Evolutionary conservation across 2,113 vertebrate genomes (phyloP), one percentile per base, ranked within the genome.

Genomic region (Plectropomus leopardus): DNA sequence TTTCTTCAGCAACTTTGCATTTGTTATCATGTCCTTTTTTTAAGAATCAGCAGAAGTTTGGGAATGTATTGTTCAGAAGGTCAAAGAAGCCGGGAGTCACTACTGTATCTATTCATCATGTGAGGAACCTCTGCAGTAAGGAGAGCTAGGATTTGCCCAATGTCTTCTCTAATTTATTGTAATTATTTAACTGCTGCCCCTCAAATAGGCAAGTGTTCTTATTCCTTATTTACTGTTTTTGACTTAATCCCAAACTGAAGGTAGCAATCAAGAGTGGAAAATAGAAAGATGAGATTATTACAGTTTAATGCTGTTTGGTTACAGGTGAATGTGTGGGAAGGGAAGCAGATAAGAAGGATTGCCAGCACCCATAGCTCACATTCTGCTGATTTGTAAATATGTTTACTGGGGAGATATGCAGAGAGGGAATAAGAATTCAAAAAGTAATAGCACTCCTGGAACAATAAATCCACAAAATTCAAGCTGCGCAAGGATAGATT

Each of bases 231-330:
- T 67, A 19, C 34, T 51, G 24, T 60, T 76, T 83, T 53, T 76
- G 32, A 65, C 80, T 80, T 47, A 72, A 28, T 82, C 75, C 82
- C 51, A 68, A 57, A 65, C 42, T 76, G 60, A 66, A 50, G 50
- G 80, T 55, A 72, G 34, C 45, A 68, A 70, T 75, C 64, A 74
- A 72, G 80, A 57, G 55, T 13, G 45, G 13, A 72, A 84, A 75
- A 82, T 42, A 44, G 14, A 69, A 69, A 68, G 85, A 85, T 72
- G 11, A 60, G 48, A 82, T 87, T 67, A 66, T 78, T 76, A 61
- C 51, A 61, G 36, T 72, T 74, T 53, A 83, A 75, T 73, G 79
- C 63, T 77, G 75, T 82, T 91, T 85, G 76, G 55, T 85, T 79
- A 64, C 64, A 83, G 88, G 83, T 88, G 70, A 74, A 45, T 59